Evolutionary conservation across 1,140 invertebrate species (phyloP).

Genomic region (Scaptomyza hsui): DNA sequence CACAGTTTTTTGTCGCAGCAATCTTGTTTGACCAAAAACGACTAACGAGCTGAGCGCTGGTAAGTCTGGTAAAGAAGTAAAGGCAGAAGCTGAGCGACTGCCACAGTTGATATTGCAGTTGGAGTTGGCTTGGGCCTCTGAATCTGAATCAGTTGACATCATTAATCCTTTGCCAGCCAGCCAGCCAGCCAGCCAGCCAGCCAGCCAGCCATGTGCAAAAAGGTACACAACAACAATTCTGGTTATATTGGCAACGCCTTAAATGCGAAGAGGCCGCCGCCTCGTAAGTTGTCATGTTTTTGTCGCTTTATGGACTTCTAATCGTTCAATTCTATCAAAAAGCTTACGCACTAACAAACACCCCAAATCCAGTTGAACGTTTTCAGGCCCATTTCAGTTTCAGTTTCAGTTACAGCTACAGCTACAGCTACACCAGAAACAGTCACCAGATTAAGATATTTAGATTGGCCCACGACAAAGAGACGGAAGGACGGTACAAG

Average conservation of each 20-base stretch:
- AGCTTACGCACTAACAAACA: constrained; percentile 83
- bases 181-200: constrained; percentile 36
- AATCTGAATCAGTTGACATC: constrained; percentile 61
- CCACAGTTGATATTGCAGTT: constrained; percentile 67
- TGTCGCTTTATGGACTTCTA: constrained; percentile 84
- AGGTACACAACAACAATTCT: constrained; percentile 9
- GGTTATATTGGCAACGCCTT: constrained; percentile 64
- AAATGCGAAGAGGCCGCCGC: constrained; percentile 53
- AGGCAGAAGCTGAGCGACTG: constrained; percentile 63
- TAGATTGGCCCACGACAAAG: constrained; percentile 72
- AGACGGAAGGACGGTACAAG: constrained; percentile 36
- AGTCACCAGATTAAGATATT: constrained; percentile 81
- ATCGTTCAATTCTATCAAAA: constrained; percentile 84
- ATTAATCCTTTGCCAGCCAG: constrained; percentile 74
- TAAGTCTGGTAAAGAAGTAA: constrained; percentile 11
- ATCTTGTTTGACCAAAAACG: constrained; percentile 80
- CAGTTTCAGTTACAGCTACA: constrained; percentile 21
- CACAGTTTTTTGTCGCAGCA: constrained; percentile 66
- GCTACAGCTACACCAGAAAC: not conserved
- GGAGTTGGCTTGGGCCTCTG: constrained; percentile 9
- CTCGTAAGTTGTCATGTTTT: constrained; percentile 83
- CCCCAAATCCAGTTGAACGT: constrained; percentile 54
- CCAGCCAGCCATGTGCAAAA: constrained; percentile 32
- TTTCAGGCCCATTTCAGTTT: constrained; percentile 60
- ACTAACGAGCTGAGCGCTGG: constrained; percentile 68